Evolutionary conservation across 2,888 invertebrate species (phyloP).

Genomic region (Aphidius colemani): DNA sequence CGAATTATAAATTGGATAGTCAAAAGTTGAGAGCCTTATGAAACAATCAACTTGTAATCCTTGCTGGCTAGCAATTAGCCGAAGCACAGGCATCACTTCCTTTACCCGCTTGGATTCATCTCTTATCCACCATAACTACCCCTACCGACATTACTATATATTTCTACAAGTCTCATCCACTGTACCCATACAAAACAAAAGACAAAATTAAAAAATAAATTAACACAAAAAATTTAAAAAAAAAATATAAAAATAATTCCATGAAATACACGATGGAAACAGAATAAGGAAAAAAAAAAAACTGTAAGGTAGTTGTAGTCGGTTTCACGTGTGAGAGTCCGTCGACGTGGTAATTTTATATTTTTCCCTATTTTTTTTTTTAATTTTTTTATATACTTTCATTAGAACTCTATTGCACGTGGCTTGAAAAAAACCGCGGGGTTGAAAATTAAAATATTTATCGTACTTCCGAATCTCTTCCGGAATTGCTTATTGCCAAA

Average conservation of each 20-base stretch:
- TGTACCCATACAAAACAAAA: slow-evolving; percentile 41
- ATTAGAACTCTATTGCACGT: slow-evolving; percentile 15
- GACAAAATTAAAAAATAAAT: slow-evolving; percentile 53
- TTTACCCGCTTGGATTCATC: slow-evolving; percentile 33
- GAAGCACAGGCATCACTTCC: slow-evolving; percentile 41
- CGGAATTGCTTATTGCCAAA: slow-evolving; percentile 53
- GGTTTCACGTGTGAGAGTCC: slow-evolving; percentile 34
- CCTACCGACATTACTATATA: slow-evolving; percentile 26
- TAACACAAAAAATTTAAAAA: slow-evolving; percentile 38
- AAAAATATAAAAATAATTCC: slow-evolving; percentile 45
- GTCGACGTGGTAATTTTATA: slow-evolving; percentile 33
- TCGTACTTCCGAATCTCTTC: slow-evolving; percentile 51
- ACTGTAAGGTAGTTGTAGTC: neutral
- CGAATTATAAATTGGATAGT: slow-evolving; percentile 31
- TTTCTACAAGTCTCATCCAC: slow-evolving; percentile 30
- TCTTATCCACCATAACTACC: slow-evolving; percentile 29
- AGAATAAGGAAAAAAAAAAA: neutral
- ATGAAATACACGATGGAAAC: slow-evolving; percentile 1
- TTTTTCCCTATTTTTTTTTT: slow-evolving; percentile 8
- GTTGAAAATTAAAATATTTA: slow-evolving; percentile 52
- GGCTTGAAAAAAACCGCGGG: slow-evolving; percentile 27
- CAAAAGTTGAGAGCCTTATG: slow-evolving; percentile 43
- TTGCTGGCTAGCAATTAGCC: slow-evolving; percentile 54
- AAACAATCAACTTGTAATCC: slow-evolving; percentile 58
- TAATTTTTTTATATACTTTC: slow-evolving; percentile 21